Percentiles rank a stretch among this genome's conserved stretches.
phyloP scores from a whole-genome alignment of 2,888 invertebrate species.

The Drosophila quinaria region DNA sequence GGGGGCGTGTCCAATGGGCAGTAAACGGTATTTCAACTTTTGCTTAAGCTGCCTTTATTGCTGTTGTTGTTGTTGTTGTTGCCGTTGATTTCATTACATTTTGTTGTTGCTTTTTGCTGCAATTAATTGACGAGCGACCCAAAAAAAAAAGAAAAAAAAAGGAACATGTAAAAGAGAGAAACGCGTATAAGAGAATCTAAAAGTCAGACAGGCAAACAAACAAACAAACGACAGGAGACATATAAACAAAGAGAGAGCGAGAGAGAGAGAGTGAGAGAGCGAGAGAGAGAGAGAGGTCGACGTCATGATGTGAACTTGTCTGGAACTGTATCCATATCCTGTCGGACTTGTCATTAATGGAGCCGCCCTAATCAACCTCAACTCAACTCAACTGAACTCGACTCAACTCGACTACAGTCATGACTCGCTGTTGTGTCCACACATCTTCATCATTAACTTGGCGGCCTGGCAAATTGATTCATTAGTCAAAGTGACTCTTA shows the following conservation, averaged over 20 bases:
- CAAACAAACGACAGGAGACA: slow-evolving; percentile 44
- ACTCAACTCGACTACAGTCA: slow-evolving; percentile 14
- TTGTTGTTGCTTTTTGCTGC: slow-evolving; percentile 67
- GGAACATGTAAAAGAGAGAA: slow-evolving; percentile 34
- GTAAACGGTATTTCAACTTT: slow-evolving; percentile 77
- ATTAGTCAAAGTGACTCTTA: slow-evolving; percentile 83
- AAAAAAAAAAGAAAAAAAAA: slow-evolving; percentile 49
- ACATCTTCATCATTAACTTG: slow-evolving; percentile 71
- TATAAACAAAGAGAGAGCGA: slow-evolving; percentile 60
- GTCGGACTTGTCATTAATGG: slow-evolving; percentile 74
- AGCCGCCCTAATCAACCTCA: slow-evolving; percentile 64
- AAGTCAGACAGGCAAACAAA: slow-evolving; percentile 61
- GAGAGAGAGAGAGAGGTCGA: slow-evolving; percentile 38
- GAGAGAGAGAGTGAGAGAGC: neutral
- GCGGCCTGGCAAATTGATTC: slow-evolving; percentile 79
- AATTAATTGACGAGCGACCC: slow-evolving; percentile 74
- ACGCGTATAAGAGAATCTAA: slow-evolving; percentile 45
- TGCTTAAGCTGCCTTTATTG: slow-evolving; percentile 67
- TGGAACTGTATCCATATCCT: slow-evolving; percentile 67
- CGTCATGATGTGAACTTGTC: slow-evolving; percentile 72
- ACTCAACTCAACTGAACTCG: slow-evolving; percentile 19
- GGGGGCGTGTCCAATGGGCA: slow-evolving; percentile 75
- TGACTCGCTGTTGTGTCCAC: slow-evolving; percentile 36
- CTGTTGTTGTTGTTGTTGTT: slow-evolving; percentile 66
- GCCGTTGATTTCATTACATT: slow-evolving; percentile 72